These are phyloP conservation scores for Thalpophila matura DNA, from an alignment of 2,888 invertebrate species.

Conservation along the genomic window DNA sequence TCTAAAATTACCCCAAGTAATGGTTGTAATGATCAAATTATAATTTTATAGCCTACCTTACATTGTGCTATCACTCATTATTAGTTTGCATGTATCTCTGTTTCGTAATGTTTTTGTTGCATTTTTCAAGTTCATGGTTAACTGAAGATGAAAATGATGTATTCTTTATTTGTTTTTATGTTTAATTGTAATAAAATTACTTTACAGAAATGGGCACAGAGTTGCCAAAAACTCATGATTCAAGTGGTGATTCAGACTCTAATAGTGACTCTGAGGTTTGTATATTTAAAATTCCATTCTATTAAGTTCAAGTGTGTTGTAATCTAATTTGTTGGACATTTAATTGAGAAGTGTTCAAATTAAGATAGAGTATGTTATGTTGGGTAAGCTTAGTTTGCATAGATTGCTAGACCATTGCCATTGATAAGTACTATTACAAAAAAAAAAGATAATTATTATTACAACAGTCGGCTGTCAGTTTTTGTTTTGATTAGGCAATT, in stretches of 20 bases:
- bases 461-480: not conserved
- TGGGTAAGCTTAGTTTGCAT: too few relatives aligned
- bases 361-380: too few relatives aligned
- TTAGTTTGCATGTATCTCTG: slow-evolving; percentile 8
- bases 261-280: slow-evolving; percentile 91
- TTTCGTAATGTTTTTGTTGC: slow-evolving; percentile 50
- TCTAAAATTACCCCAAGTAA: not conserved
- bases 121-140: slow-evolving; percentile 64
- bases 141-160: slow-evolving; percentile 38
- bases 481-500: not conserved
- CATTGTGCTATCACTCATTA: not conserved
- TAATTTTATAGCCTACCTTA: not conserved
- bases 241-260: slow-evolving; percentile 91
- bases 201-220: slow-evolving; percentile 90
- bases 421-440: not conserved
- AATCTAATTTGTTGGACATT: too few relatives aligned
- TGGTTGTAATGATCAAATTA: slow-evolving; percentile 6
- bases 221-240: slow-evolving; percentile 88
- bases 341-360: too few relatives aligned
- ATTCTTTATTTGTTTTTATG: not conserved
- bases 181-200: slow-evolving; percentile 7
- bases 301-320: too few relatives aligned
- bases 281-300: slow-evolving; percentile 28
- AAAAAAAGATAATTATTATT: not conserved
- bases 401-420: too few relatives aligned